Evolutionary conservation across 2,113 vertebrate genomes (phyloP), one percentile per base, ranked within the genome.

Genomic region (Callorhinus ursinus): DNA sequence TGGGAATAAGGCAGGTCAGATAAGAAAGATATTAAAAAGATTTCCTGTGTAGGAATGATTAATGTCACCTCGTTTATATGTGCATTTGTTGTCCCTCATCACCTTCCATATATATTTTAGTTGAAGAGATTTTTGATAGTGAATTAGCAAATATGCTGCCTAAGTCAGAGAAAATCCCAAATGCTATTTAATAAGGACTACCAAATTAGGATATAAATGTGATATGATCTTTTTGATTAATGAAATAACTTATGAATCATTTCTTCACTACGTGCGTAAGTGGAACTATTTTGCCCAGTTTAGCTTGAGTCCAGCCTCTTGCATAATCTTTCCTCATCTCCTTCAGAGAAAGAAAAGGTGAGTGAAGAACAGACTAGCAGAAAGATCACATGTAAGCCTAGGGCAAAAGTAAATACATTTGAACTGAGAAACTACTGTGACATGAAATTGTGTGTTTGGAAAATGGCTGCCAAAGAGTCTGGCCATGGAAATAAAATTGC

Each of bases 381-480:
- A 92, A 98, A 96, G 36, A 51, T 69, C 95, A 63, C 61, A 93
- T 61, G 12, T 2, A 87, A 96, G 94, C 97, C 90, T 93, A 85
- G 95, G 97, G 98, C 96, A 83, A 91, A 98, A 97, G 74, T 74
- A 96, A 98, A 98, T 91, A n/a, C 83, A 84, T 96, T 98, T 98
- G 93, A 96, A 98, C 72, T 95, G 93, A 76, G 90, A 92, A 98
- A 95, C 59, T 76, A 95, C 83, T 96, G 82, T 98, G 97, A 98
- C 92, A 97, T 98, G 96, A 98, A 81, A 81, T 81, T 96, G 36
- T 90, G 55, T 96, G 51, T 85, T 96, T 61, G 65, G 21, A 97
- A 95, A 71, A 46, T 33, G 74, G 22, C 55, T 98, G 92, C 87
- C 96, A 96, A 81, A 61, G 81, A 90, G 57, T 94, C 95, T 92